Evolutionary conservation across 2,113 vertebrate genomes (phyloP).

Genomic region (Dasyornis broadbenti): DNA sequence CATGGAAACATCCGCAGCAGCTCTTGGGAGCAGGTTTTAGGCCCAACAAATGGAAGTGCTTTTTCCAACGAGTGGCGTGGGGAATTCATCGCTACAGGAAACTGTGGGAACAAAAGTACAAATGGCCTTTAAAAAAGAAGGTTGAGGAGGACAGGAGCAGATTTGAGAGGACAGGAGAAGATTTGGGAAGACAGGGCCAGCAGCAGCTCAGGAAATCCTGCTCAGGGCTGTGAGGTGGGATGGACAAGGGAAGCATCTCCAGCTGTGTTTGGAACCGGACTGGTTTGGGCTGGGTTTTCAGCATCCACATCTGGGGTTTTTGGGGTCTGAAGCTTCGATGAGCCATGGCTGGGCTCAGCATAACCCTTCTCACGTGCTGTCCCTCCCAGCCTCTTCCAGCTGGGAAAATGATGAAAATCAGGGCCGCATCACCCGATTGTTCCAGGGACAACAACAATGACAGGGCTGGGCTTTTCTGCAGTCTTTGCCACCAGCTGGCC

Average conservation of each 20-base stretch:
- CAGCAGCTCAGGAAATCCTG: background rate
- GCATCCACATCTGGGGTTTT: background rate
- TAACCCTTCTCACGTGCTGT: background rate
- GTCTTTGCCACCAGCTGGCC: background rate
- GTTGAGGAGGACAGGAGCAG: background rate
- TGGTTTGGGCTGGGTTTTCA: background rate
- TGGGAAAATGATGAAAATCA: background rate
- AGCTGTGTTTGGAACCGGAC: background rate
- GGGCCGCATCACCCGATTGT: background rate
- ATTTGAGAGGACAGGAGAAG: background rate
- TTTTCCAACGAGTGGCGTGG: background rate
- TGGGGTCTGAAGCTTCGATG: background rate
- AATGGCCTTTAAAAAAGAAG: background rate
- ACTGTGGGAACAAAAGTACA: background rate
- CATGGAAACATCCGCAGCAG: background rate
- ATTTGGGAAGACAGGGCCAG: background rate
- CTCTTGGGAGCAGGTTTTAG: background rate
- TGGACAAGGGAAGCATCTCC: background rate
- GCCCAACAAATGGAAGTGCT: conserved; percentile 17
- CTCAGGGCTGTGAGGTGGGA: background rate
- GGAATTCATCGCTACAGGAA: background rate
- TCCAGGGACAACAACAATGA: background rate
- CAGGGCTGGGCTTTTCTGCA: background rate
- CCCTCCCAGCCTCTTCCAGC: background rate
- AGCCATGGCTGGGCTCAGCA: background rate